These are phyloP conservation scores for Hyperoplus immaculatus DNA, from an alignment of 2,797 vertebrate species.

Conservation along the genomic window DNA sequence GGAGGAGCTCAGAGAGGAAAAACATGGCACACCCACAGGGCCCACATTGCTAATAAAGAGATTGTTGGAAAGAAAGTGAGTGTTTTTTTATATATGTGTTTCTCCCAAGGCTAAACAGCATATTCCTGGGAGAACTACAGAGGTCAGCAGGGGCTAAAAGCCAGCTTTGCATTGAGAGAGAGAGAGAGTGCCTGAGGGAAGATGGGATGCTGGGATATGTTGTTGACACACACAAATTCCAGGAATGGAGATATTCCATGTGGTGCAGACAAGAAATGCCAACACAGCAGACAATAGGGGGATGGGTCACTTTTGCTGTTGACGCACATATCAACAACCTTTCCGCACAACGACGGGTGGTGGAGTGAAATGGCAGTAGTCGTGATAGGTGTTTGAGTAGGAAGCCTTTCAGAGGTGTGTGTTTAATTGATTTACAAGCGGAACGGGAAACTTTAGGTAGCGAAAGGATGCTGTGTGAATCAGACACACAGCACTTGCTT, in stretches of 20 bases:
- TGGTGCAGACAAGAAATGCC: constrained; percentile 64
- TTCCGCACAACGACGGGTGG: constrained; percentile 17
- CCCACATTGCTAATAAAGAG: constrained; percentile 68
- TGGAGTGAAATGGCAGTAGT: constrained; percentile 20
- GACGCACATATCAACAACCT: constrained; percentile 13
- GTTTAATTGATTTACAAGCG: constrained; percentile 54
- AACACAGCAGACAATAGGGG: constrained; percentile 36
- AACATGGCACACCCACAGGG: constrained; percentile 53
- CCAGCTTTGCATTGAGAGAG: constrained; percentile 70
- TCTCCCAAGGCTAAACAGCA: constrained; percentile 59
- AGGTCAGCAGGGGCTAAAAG: constrained; percentile 76
- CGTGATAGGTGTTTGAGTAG: constrained; percentile 36
- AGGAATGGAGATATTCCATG: constrained; percentile 60
- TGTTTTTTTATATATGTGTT: constrained; percentile 59
- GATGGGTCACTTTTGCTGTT: constrained; percentile 21
- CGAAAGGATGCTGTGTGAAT: constrained; percentile 30
- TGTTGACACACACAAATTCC: constrained; percentile 59
- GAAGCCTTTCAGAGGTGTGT: constrained; percentile 23
- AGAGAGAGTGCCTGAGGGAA: constrained; percentile 55
- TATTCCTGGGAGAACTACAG: constrained; percentile 67
- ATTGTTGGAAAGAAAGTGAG: constrained; percentile 44
- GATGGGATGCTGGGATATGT: constrained; percentile 62
- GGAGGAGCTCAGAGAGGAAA: constrained; percentile 42
- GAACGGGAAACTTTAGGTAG: constrained; percentile 14
- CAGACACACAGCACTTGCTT: not conserved